Conservation (phyloP, 23 tunicate species). For the Ascidia mentula region DNA sequence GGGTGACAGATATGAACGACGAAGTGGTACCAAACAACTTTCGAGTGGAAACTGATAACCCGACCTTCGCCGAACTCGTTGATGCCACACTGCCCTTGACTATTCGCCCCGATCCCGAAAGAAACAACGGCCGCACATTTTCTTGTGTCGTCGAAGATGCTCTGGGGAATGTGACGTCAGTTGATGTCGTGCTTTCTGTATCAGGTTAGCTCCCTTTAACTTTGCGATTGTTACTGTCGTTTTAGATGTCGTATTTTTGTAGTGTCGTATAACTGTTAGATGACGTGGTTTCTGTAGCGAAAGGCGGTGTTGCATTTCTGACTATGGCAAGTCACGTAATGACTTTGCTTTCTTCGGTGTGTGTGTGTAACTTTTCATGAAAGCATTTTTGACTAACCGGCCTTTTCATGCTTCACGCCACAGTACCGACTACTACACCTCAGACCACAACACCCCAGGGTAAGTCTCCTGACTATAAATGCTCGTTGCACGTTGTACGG, state of each 20-base stretch:
- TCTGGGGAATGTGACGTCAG: slow-evolving; percentile 16
- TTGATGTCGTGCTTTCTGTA: slow-evolving; percentile 9
- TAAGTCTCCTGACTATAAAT: slow-evolving; percentile 20
- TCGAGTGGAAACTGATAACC: slow-evolving; percentile 30
- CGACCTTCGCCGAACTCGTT: not conserved
- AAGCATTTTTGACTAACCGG: not conserved
- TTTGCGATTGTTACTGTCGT: not conserved
- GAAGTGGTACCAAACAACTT: slow-evolving; percentile 13
- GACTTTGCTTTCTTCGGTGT: not conserved
- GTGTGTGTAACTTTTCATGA: not conserved
- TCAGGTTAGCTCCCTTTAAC: slow-evolving; percentile 15
- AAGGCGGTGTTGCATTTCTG: not conserved
- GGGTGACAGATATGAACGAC: slow-evolving; percentile 29
- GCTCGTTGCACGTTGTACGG: not conserved
- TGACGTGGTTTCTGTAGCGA: not conserved
- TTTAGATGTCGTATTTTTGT: not conserved
- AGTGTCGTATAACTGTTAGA: not conserved
- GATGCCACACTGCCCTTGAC: slow-evolving; percentile 28
- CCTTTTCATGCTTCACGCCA: slow-evolving; percentile 5
- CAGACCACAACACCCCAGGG: slow-evolving; percentile 61
- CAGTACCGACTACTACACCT: slow-evolving; percentile 58
- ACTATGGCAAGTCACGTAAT: not conserved
- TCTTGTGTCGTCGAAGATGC: slow-evolving; percentile 51
- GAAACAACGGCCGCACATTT: slow-evolving; percentile 29
- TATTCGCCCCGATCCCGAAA: slow-evolving; percentile 22